Conservation (phyloP, 2,113 vertebrate genomes). For the Arvicanthis niloticus region DNA sequence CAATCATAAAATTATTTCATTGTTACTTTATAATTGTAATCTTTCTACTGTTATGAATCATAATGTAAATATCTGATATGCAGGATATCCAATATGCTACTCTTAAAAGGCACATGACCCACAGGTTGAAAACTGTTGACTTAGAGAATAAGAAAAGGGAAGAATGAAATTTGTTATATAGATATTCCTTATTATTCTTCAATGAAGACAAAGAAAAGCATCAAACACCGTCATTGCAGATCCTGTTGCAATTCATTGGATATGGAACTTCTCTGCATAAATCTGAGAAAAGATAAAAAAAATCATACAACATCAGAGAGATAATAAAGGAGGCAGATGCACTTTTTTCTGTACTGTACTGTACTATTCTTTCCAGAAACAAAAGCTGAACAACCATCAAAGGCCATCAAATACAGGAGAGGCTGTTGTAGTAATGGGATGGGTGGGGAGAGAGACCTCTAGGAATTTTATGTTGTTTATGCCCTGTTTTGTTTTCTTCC, state of each 20-base stretch:
- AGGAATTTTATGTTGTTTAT: background rate
- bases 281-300: background rate
- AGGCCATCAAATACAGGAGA: background rate
- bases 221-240: background rate
- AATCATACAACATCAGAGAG: background rate
- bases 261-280: background rate
- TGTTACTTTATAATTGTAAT: background rate
- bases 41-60: background rate
- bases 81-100: background rate
- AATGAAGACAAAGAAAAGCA: background rate
- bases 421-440: background rate
- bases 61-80: background rate
- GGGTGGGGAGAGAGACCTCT: background rate
- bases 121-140: background rate
- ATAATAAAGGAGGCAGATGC: background rate
- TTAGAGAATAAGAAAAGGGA: background rate
- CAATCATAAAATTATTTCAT: background rate
- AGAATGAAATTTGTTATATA: background rate
- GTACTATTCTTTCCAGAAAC: background rate
- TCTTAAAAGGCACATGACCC: background rate
- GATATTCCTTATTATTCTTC: background rate
- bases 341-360: background rate
- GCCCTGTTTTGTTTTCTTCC: slow-evolving; percentile 10
- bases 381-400: background rate
- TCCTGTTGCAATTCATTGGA: background rate